A percentile compares a stretch with the other conserved stretches of the same genome.
Conservation (phyloP, 2,113 vertebrate genomes). For the Peromyscus polionotus region DNA sequence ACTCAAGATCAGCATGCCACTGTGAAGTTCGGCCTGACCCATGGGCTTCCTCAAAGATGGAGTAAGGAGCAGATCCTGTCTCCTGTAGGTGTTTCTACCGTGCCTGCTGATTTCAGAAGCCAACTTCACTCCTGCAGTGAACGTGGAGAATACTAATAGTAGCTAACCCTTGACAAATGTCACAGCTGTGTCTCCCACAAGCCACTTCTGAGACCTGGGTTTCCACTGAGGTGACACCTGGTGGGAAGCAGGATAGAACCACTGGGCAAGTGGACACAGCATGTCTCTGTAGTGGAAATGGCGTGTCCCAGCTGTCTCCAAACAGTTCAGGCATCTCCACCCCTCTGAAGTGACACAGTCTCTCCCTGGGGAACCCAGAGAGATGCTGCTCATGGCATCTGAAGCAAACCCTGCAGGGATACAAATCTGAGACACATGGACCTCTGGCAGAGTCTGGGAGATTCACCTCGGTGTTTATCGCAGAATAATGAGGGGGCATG, state of each 20-base stretch:
- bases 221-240: too few species aligned
- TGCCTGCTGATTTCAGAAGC: not conserved
- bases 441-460: not conserved
- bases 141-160: not conserved
- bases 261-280: accelerated
- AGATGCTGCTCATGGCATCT: not conserved
- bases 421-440: not conserved
- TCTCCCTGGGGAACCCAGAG: accelerated
- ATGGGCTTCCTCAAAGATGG: not conserved
- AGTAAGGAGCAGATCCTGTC: not conserved
- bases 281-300: not conserved
- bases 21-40: not conserved
- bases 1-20: too few species aligned
- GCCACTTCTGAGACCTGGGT: not conserved
- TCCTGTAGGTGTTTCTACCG: accelerated
- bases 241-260: accelerated
- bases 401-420: not conserved
- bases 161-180: accelerated
- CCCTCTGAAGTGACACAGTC: too few species aligned
- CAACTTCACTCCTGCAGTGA: not conserved
- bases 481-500: accelerated
- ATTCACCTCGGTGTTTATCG: accelerated
- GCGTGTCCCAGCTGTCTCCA: accelerated
- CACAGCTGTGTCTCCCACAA: too few species aligned
- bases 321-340: accelerated